Evolutionary conservation across 1,140 invertebrate genomes (phyloP).

Genomic region (Euwallacea fornicatus): DNA sequence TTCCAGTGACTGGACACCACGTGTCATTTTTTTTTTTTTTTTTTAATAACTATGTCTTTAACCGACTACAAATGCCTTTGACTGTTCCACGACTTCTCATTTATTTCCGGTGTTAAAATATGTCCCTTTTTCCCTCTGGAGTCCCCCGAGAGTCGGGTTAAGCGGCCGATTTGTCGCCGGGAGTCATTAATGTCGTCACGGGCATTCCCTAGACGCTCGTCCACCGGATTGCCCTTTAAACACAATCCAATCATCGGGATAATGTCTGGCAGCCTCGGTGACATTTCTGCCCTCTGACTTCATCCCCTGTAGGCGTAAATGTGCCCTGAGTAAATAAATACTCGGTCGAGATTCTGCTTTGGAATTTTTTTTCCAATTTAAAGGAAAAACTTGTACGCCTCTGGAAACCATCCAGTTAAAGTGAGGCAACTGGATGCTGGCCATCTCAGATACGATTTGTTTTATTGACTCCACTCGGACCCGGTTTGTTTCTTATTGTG

Average conservation of each 20-base stretch:
- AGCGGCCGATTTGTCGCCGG: slow-evolving; percentile 54
- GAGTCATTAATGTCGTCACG: slow-evolving; percentile 51
- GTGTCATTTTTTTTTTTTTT: too few relatives aligned
- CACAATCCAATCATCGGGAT: slow-evolving; percentile 52
- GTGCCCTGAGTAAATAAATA: background rate
- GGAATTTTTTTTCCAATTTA: too few relatives aligned
- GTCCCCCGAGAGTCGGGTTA: slow-evolving; percentile 44
- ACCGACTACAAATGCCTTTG: slow-evolving; percentile 16
- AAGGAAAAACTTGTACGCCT: background rate
- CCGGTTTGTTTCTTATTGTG: slow-evolving; percentile 31
- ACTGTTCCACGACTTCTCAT: slow-evolving; percentile 14
- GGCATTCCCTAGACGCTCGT: slow-evolving; percentile 49
- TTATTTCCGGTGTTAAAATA: slow-evolving; percentile 45
- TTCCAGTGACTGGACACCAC: too few relatives aligned
- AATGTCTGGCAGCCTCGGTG: slow-evolving; percentile 17
- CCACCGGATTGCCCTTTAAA: slow-evolving; percentile 52
- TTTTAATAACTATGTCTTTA: too few relatives aligned
- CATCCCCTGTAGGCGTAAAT: too few relatives aligned
- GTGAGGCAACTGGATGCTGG: slow-evolving; percentile 16
- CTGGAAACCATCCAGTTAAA: slow-evolving; percentile 9
- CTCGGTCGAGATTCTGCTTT: background rate
- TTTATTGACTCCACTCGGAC: slow-evolving; percentile 27
- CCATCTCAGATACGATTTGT: slow-evolving; percentile 24
- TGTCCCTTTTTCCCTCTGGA: slow-evolving; percentile 36
- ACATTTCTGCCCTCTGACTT: too few relatives aligned